Evolutionary conservation across 2,888 invertebrate species (phyloP), one percentile per base, ranked within the genome.

Genomic region (Sceliomorpha sp.): DNA sequence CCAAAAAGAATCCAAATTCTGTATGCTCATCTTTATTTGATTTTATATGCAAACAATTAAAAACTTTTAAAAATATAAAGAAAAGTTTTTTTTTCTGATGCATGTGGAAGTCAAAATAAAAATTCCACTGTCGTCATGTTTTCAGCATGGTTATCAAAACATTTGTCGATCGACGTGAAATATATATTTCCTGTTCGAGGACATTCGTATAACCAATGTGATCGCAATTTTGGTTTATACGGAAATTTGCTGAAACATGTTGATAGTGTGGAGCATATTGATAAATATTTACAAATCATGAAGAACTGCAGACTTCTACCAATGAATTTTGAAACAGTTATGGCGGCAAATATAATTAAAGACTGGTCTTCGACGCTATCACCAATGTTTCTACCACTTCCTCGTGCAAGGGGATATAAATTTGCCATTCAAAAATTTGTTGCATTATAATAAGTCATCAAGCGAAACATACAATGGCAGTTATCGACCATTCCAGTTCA

Each of bases 161-260:
- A 14, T 1, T 27, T 60, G 10, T 36, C 29, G 1, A 56, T 37
- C 15, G 47, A 24, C 7, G 59, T 64, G 5, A 40, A 24, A 26
- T 64, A 64, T 8, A 51, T 70, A 14, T 70, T 64, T 48, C 59
- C 47, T 31, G 29, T 59, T 8, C 20, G 37, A 24, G 69, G 63
- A 13, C 69, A 67, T 32, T 62, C 53, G n/a, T 67, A 53, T 13
- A 24, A 47, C 17, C 48, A 40, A 17, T 51, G 68, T 27, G 62
- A 68, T 47, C 29, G 47, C 24, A 69, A 69, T 40, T 63, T 69
- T 32, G 64, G 50, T 14, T 31, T 40, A n/a, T 63, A 63, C 37
- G 47, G 53, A 10, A 36, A 27, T 17, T 14, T 47, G 12, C 6
- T 47, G 9, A 53, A 70, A 58, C n/a, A 13, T 17, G n/a, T 3